Conservation (phyloP, 2,797 vertebrate species). For the Vespertilio murinus region DNA sequence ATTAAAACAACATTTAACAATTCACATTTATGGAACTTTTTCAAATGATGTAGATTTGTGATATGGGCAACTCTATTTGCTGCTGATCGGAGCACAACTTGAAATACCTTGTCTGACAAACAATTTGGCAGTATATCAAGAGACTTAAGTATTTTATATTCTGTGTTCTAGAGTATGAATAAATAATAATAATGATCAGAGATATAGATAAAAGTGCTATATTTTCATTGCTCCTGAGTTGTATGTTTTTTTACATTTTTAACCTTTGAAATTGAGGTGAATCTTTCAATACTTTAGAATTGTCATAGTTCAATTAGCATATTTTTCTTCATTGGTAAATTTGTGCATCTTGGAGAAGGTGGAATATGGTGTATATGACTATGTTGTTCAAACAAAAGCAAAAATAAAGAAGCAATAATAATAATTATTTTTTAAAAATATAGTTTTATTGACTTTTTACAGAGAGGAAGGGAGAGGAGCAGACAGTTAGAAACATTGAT, state of each 20-base stretch:
- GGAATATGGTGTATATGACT: background rate
- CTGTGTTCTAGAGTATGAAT: background rate
- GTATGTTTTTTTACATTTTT: background rate
- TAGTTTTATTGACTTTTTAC: too few relatives aligned
- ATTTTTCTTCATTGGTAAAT: background rate
- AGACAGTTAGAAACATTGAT: too few relatives aligned
- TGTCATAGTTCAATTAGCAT: background rate
- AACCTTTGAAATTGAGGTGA: background rate
- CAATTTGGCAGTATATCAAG: background rate
- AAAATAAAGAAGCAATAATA: background rate
- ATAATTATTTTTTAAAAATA: too few relatives aligned
- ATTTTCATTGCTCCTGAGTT: background rate
- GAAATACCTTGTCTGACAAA: conserved; percentile 13
- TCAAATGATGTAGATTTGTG: background rate
- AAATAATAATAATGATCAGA: background rate
- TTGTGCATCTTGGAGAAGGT: background rate
- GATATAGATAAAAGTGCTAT: background rate
- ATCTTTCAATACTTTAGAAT: background rate
- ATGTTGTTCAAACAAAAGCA: background rate
- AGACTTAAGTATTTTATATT: background rate
- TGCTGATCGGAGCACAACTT: background rate
- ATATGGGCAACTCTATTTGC: background rate
- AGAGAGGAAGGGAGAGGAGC: too few relatives aligned
- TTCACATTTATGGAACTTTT: background rate
- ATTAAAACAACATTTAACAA: background rate